Conservation (phyloP, 2,888 invertebrate species). For the Auanema sp. region DNA sequence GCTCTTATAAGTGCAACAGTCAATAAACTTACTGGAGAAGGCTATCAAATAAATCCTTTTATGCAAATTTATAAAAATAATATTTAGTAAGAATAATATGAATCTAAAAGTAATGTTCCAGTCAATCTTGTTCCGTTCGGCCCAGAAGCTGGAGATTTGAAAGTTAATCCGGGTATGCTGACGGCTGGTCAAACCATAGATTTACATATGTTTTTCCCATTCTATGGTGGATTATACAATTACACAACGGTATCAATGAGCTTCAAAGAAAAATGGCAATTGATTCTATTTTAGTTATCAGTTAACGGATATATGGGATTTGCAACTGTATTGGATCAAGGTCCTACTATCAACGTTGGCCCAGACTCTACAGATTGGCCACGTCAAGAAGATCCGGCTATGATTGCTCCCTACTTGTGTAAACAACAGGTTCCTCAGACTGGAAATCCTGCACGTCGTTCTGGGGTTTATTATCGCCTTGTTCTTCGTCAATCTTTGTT, state of each 20-base stretch:
- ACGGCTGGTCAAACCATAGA: slow-evolving; percentile 62
- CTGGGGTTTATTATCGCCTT: slow-evolving; percentile 61
- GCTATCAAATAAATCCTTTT: slow-evolving; percentile 1
- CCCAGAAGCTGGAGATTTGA: slow-evolving; percentile 59
- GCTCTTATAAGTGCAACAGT: background rate
- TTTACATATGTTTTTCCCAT: slow-evolving; percentile 62
- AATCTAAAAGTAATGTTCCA: too few species aligned
- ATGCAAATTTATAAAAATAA: background rate
- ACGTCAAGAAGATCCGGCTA: slow-evolving; percentile 61
- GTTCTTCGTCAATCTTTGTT: slow-evolving; percentile 60
- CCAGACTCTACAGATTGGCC: slow-evolving; percentile 62
- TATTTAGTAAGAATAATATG: too few species aligned
- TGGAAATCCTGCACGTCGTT: slow-evolving; percentile 53
- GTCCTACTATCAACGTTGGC: slow-evolving; percentile 63
- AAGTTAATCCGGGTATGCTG: slow-evolving; percentile 58
- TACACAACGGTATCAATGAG: slow-evolving; percentile 60
- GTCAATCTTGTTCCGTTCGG: slow-evolving; percentile 60
- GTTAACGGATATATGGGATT: slow-evolving; percentile 63
- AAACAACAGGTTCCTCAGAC: slow-evolving; percentile 61
- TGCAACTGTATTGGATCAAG: slow-evolving; percentile 62
- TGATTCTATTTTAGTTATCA: slow-evolving; percentile 39
- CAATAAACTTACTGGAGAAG: background rate
- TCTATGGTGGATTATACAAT: slow-evolving; percentile 62
- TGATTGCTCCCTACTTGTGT: slow-evolving; percentile 63
- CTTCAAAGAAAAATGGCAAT: background rate